phyloP scores from a whole-genome alignment of 2,113 vertebrate species.

The Murina feae region DNA sequence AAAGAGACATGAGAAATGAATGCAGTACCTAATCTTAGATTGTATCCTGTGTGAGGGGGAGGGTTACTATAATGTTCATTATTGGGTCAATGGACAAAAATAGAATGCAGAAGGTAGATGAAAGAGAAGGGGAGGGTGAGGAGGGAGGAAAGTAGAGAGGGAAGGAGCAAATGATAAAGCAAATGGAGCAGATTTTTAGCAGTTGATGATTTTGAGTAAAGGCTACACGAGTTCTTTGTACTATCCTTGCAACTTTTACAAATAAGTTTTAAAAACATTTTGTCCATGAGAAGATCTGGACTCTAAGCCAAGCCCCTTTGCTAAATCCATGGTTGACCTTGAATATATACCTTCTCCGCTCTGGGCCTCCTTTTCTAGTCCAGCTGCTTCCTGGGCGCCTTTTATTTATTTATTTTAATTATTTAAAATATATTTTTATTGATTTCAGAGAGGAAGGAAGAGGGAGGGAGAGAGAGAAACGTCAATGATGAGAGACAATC shows the following conservation, averaged over 20 bases:
- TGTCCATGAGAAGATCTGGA: not conserved
- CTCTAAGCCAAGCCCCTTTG: not conserved
- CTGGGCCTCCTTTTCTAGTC: not conserved
- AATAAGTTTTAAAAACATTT: not conserved
- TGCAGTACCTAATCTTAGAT: not conserved
- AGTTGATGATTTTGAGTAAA: not conserved
- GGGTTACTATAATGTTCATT: not conserved
- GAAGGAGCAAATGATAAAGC: not conserved
- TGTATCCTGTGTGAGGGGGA: not conserved
- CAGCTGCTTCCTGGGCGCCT: not conserved
- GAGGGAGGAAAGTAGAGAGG: not conserved
- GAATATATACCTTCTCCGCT: not conserved
- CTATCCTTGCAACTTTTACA: conserved; percentile 15
- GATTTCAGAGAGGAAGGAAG: too few species aligned
- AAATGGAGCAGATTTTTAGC: not conserved
- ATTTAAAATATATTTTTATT: too few species aligned
- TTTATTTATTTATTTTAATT: too few species aligned
- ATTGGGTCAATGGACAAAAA: not conserved
- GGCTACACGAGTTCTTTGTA: not conserved
- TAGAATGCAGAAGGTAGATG: not conserved
- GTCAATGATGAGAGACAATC: too few species aligned
- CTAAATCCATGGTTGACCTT: not conserved
- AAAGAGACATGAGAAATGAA: not conserved
- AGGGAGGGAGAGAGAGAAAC: too few species aligned
- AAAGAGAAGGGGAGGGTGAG: not conserved